Evolutionary conservation across 2,113 vertebrate genomes (phyloP), one percentile per base, ranked within the genome.

Genomic region (Psammodynastes pulverulentus): DNA sequence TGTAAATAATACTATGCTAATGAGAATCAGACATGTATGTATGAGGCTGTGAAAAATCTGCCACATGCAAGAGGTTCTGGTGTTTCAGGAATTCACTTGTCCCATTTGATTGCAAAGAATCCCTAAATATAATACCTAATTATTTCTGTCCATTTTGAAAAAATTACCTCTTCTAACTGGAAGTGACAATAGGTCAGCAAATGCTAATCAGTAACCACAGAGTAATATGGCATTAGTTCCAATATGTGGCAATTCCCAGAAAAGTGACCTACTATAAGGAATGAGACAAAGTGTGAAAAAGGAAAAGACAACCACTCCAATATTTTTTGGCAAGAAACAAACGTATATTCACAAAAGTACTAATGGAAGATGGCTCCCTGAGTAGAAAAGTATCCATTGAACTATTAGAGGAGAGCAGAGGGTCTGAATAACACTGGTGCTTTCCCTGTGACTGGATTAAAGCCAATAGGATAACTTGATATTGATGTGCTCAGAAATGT

Each of bases 31-130:
- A 24, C n/a, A 43, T 85, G 34, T 13, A 86, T 39, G 53, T 15
- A 49, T 51, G n/a, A 43, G 85, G 53, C 72, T 67, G 46, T 86
- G 91, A 51, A 89, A 58, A 92, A 92, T 54, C 86, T 56, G 87
- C 51, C 56, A 39, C 19, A 5, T 58, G 45, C 88, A 86, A 92
- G 46, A 88, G 26, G 29, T 89, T 92, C 49, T 62, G 53, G 52
- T 45, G 45, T 45, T 56, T 49, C 72, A 79, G 72, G 34, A 39
- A 43, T 79, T 79, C 45, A 39, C 9, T 56, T 86, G 43, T 84
- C 43, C 24, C 46, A 84, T 34, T 90, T 45, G 48, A 46, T 15
- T 49, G 1, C 49, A 54, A 89, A 86, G 72, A 51, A 48, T 58
- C 48, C 79, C 72, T 19, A 89, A 88, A 85, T 89, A 58, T n/a